Percentiles rank a stretch among this genome's conserved stretches.
These are phyloP conservation scores for Sturnus vulgaris DNA, from an alignment of 2,113 vertebrate genomes.

Conservation along the genomic window DNA sequence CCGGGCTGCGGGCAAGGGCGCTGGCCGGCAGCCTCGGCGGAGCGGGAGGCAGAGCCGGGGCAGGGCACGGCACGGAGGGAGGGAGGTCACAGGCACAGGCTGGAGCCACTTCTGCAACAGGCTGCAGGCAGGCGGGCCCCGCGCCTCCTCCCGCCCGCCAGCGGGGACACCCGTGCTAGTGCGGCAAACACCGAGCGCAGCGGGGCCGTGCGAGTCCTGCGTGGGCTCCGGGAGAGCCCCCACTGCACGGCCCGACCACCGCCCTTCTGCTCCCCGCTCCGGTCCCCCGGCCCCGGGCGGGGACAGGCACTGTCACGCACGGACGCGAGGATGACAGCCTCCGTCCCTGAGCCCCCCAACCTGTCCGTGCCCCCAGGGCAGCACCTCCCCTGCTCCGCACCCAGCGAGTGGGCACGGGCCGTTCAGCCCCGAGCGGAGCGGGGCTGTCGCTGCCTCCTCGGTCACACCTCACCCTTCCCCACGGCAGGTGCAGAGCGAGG, in stretches of 20 bases:
- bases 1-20: not conserved
- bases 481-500: not conserved
- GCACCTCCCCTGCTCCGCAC: not conserved
- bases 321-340: not conserved
- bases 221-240: not conserved
- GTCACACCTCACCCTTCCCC: not conserved
- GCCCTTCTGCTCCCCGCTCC: not conserved
- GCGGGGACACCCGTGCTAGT: fast-evolving
- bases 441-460: not conserved
- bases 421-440: not conserved
- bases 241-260: not conserved
- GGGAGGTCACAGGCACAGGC: not conserved
- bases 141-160: not conserved
- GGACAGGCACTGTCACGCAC: not conserved
- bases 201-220: not conserved
- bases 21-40: not conserved
- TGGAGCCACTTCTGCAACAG: not conserved
- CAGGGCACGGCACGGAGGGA: not conserved
- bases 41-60: not conserved
- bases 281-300: too few relatives aligned
- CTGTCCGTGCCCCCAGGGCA: not conserved
- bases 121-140: not conserved
- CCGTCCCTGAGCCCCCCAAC: not conserved
- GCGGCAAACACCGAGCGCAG: not conserved
- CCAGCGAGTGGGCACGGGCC: not conserved